Conservation (phyloP, 2,888 invertebrate genomes). For the Isotomurus palustris region DNA sequence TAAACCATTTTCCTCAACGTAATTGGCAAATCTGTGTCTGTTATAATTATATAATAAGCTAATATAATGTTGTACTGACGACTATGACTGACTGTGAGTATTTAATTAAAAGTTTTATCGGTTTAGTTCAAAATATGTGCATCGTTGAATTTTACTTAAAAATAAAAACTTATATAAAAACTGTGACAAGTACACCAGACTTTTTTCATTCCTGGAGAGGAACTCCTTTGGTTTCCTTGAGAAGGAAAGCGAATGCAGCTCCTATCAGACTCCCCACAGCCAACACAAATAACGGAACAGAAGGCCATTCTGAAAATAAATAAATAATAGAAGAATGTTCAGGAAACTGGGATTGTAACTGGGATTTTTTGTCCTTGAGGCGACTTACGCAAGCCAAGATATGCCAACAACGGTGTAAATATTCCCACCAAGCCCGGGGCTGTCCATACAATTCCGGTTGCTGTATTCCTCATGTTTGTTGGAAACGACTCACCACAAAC, state of each 20-base stretch:
- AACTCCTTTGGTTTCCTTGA: slow-evolving; percentile 35
- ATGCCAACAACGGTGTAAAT: slow-evolving; percentile 30
- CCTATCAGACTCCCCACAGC: slow-evolving; percentile 29
- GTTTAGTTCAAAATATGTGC: too few species aligned
- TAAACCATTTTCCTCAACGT: too few species aligned
- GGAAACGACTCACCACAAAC: slow-evolving; percentile 36
- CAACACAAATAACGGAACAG: slow-evolving; percentile 37
- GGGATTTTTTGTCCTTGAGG: not conserved
- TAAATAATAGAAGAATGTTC: not conserved
- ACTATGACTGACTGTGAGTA: too few species aligned
- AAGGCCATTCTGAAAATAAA: slow-evolving; percentile 17
- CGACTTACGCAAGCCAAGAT: slow-evolving; percentile 29
- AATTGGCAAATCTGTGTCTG: too few species aligned
- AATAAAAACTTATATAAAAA: too few species aligned
- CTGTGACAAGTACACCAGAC: too few species aligned
- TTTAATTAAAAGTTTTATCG: too few species aligned
- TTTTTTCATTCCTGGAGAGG: slow-evolving; percentile 27
- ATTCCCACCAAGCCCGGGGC: slow-evolving; percentile 24
- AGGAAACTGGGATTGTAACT: not conserved
- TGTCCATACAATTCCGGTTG: slow-evolving; percentile 20
- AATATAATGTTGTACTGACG: too few species aligned
- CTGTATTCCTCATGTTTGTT: slow-evolving; percentile 28
- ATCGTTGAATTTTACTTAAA: too few species aligned
- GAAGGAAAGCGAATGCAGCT: slow-evolving; percentile 25
- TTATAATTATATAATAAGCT: too few species aligned